Evolutionary conservation across 2,888 invertebrate species (phyloP).

Genomic region (Noctua janthina): DNA sequence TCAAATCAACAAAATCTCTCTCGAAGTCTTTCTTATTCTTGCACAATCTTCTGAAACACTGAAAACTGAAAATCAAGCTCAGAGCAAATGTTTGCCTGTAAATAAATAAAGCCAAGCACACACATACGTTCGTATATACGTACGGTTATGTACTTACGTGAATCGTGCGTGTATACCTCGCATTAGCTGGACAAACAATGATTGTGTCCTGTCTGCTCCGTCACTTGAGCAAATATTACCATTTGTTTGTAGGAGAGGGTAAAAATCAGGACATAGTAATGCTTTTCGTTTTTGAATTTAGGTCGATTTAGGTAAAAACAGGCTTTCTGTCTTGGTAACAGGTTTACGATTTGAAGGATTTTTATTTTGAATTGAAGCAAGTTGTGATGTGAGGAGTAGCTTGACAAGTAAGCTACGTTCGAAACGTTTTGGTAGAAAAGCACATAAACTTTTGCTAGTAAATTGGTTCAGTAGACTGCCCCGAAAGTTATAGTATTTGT

Average conservation of each 20-base stretch:
- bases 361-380: background rate
- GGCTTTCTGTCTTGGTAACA: background rate
- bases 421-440: too few species aligned
- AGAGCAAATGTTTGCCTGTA: slow-evolving; percentile 43
- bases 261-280: slow-evolving; percentile 42
- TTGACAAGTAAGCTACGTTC: too few species aligned
- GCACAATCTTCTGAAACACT: background rate
- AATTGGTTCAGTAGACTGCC: background rate
- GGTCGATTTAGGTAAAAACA: background rate
- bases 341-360: background rate
- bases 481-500: background rate
- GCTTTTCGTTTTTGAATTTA: slow-evolving; percentile 25
- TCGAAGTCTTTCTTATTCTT: background rate
- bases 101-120: slow-evolving; percentile 50
- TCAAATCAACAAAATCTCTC: background rate
- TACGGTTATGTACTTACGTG: slow-evolving; percentile 23
- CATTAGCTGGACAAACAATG: slow-evolving; percentile 72
- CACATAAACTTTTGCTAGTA: background rate
- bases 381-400: too few species aligned
- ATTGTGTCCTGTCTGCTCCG: slow-evolving; percentile 62
- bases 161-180: slow-evolving; percentile 59
- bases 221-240: slow-evolving; percentile 59
- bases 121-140: slow-evolving; percentile 26
- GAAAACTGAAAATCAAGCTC: slow-evolving; percentile 52
- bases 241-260: slow-evolving; percentile 44